Evolutionary conservation across 2,113 vertebrate genomes (phyloP).

Genomic region (Maccullochella peelii): DNA sequence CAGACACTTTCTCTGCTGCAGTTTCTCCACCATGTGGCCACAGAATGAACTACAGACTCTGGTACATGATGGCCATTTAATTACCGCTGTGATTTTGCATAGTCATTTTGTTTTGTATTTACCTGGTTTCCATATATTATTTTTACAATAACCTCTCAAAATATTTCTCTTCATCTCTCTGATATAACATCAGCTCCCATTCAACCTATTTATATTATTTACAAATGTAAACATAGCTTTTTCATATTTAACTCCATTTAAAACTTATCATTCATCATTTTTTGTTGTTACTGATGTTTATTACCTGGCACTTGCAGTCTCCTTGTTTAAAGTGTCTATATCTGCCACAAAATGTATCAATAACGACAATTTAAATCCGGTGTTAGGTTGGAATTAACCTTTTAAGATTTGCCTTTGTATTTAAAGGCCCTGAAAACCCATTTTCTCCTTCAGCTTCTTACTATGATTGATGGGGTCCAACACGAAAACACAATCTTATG

Average conservation of each 20-base stretch:
- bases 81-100: neutral
- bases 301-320: neutral
- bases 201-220: neutral
- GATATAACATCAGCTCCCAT: neutral
- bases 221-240: neutral
- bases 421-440: neutral
- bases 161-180: neutral
- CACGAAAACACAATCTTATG: neutral
- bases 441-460: neutral
- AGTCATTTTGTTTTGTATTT: neutral
- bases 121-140: neutral
- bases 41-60: conserved; percentile 50
- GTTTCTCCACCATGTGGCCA: conserved; percentile 76
- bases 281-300: neutral
- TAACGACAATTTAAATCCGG: neutral
- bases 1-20: conserved; percentile 27
- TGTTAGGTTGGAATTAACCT: neutral
- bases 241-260: neutral
- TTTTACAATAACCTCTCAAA: neutral
- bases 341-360: neutral
- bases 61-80: neutral
- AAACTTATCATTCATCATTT: neutral
- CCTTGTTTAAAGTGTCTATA: neutral
- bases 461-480: neutral
- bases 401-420: too few relatives aligned